Percentiles rank a stretch among this genome's conserved stretches.
Conservation (phyloP, 2,113 vertebrate genomes). For the Crotalus horridus region DNA sequence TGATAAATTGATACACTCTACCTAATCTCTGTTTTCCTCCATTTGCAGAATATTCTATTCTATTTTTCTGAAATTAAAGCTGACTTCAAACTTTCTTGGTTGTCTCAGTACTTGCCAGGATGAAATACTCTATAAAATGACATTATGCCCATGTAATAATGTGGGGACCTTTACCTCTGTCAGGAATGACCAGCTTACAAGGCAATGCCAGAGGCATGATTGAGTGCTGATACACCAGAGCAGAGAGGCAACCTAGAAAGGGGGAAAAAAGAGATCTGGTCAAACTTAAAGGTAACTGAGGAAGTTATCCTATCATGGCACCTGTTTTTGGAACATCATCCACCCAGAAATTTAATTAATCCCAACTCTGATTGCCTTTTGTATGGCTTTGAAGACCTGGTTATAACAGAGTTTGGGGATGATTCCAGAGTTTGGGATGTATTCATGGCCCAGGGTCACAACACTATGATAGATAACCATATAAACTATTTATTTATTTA, state of each 20-base stretch:
- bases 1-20: not conserved
- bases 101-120: not conserved
- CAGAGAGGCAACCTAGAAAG: conserved; percentile 88
- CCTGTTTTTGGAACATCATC: not conserved
- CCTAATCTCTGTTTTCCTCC: not conserved
- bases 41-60: not conserved
- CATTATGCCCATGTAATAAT: not conserved
- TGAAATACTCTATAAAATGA: not conserved
- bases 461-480: not conserved
- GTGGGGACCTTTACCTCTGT: conserved; percentile 78
- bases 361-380: not conserved
- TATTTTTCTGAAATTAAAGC: not conserved
- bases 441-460: not conserved
- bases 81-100: not conserved
- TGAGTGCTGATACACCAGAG: conserved; percentile 97
- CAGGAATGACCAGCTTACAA: conserved; percentile 94
- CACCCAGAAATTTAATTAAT: not conserved
- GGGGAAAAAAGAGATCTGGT: not conserved
- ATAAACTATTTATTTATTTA: not conserved
- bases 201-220: conserved; percentile 95
- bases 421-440: not conserved
- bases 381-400: not conserved
- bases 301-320: not conserved
- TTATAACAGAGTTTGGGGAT: not conserved
- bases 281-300: not conserved